phyloP scores from a whole-genome alignment of 2,113 vertebrate species.

The Nannobrachium achirus region DNA sequence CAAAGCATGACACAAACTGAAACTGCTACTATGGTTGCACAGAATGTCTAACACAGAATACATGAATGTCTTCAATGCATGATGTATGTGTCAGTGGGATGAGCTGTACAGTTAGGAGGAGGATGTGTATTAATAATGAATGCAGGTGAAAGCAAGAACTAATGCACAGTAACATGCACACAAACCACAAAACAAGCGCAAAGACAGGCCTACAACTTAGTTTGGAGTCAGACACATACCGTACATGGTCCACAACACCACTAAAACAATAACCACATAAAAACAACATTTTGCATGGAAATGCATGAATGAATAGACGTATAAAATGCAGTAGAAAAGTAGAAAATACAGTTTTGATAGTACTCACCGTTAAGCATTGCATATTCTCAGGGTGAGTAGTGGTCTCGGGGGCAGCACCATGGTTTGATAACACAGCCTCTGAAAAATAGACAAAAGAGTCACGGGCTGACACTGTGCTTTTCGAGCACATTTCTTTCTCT shows the following conservation, averaged over 20 bases:
- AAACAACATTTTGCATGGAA: too few species aligned
- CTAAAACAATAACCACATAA: neutral
- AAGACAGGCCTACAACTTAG: neutral
- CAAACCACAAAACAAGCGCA: neutral
- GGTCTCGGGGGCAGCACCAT: conserved; percentile 69
- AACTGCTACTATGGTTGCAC: conserved; percentile 60
- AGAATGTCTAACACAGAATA: conserved; percentile 56
- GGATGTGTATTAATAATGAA: conserved; percentile 23
- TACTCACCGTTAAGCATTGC: conserved; percentile 84
- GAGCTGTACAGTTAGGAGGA: conserved; percentile 41
- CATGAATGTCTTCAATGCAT: conserved; percentile 50
- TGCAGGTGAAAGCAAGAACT: conserved; percentile 5
- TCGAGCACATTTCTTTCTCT: conserved; percentile 76
- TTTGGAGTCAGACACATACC: neutral
- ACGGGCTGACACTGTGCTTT: conserved; percentile 78
- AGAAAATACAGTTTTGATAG: neutral
- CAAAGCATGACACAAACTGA: conserved; percentile 59
- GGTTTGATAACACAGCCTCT: conserved; percentile 77
- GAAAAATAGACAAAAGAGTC: conserved; percentile 76
- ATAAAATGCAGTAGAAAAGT: neutral
- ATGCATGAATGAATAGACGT: too few species aligned
- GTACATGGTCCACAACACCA: too few species aligned
- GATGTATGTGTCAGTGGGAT: conserved; percentile 53
- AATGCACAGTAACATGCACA: conserved; percentile 4
- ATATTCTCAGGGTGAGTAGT: conserved; percentile 74